These are phyloP conservation scores for Emmelina monodactyla DNA, from an alignment of 2,888 invertebrate genomes.

Conservation along the genomic window DNA sequence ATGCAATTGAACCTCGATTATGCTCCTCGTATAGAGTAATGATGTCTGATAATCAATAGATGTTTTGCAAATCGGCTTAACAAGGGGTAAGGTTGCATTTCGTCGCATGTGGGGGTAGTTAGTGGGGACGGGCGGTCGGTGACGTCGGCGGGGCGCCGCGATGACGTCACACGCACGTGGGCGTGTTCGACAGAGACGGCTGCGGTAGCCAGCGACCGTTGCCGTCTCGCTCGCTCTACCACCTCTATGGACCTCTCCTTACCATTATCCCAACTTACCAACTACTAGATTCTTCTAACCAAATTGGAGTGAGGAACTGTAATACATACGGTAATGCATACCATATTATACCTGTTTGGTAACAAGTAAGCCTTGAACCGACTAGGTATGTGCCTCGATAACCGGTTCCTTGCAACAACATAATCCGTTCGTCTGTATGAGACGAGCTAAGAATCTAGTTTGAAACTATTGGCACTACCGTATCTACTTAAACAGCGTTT, in stretches of 20 bases:
- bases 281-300: too few relatives aligned
- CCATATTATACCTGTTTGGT: neutral
- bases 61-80: too few relatives aligned
- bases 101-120: too few relatives aligned
- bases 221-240: slow-evolving; percentile 52
- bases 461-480: neutral
- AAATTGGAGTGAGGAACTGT: too few relatives aligned
- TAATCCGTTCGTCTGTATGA: neutral
- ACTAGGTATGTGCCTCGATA: neutral
- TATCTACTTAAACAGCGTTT: too few relatives aligned
- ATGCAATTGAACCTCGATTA: too few relatives aligned
- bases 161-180: slow-evolving; percentile 58
- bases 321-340: too few relatives aligned
- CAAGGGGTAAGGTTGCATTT: too few relatives aligned
- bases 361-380: slow-evolving; percentile 1
- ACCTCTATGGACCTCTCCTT: slow-evolving; percentile 44
- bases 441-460: neutral
- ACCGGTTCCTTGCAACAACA: neutral
- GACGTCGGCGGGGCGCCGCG: slow-evolving; percentile 41
- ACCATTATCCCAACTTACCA: too few relatives aligned
- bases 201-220: slow-evolving; percentile 42
- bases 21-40: too few relatives aligned
- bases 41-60: too few relatives aligned
- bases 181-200: slow-evolving; percentile 34
- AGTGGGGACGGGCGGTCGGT: slow-evolving; percentile 28